Evolutionary conservation across 2,888 invertebrate species (phyloP).

Genomic region (Drosophila anceps): DNA sequence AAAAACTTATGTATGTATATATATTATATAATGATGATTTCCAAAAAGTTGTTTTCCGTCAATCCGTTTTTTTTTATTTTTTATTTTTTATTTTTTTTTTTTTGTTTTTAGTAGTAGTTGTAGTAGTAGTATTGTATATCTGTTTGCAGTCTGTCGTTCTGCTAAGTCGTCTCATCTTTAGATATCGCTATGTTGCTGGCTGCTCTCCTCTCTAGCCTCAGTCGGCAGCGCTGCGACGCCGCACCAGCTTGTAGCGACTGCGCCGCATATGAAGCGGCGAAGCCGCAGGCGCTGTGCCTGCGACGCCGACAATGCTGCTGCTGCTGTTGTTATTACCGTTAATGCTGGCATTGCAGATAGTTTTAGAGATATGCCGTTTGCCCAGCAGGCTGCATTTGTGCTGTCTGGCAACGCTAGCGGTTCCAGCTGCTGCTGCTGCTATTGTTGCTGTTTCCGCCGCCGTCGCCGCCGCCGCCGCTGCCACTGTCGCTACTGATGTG

Average conservation of each 20-base stretch:
- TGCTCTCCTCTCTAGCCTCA: constrained; percentile 22
- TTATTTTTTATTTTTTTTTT: not conserved
- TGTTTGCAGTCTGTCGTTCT: constrained; percentile 18
- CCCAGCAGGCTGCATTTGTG: constrained; percentile 9
- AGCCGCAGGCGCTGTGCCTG: not conserved
- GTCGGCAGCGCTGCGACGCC: constrained; percentile 44
- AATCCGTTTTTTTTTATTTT: constrained; percentile 17
- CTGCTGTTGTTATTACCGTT: not conserved
- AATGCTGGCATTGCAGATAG: constrained; percentile 1
- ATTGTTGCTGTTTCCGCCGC: not conserved
- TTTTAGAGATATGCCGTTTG: constrained; percentile 2
- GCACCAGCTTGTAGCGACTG: constrained; percentile 62
- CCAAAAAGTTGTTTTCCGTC: constrained; percentile 26
- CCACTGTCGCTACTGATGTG: not conserved
- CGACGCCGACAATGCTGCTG: constrained; percentile 1
- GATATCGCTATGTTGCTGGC: not conserved
- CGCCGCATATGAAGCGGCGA: constrained; percentile 16
- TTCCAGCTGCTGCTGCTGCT: not conserved
- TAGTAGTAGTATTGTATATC: constrained; percentile 7
- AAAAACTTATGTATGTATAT: constrained; percentile 40
- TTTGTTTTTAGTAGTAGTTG: not conserved
- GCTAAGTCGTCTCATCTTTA: not conserved
- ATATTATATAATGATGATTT: constrained; percentile 34
- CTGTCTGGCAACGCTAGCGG: constrained; percentile 27
- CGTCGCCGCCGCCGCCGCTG: not conserved